Percentiles rank a stretch among this genome's conserved stretches.
phyloP scores from a whole-genome alignment of 1,140 invertebrate species.

The Drosophila arizonae region DNA sequence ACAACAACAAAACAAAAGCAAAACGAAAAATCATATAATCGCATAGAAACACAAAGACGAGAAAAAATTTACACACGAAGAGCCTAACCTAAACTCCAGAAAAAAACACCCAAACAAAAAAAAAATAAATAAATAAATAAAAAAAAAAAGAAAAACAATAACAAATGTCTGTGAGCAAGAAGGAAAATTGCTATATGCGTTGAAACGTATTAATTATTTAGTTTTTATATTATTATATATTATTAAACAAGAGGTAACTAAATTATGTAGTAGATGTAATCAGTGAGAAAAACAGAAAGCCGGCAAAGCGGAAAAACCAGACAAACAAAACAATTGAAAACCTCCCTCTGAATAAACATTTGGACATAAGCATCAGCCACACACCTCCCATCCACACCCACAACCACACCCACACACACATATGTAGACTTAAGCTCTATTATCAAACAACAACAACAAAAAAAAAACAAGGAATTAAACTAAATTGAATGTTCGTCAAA shows the following conservation, averaged over 20 bases:
- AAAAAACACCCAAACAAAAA: background rate
- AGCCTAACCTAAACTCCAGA: slow-evolving; percentile 25
- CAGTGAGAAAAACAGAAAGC: slow-evolving; percentile 50
- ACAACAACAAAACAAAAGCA: slow-evolving; percentile 7
- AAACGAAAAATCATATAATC: slow-evolving; percentile 26
- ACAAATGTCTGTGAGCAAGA: slow-evolving; percentile 40
- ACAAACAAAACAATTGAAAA: slow-evolving; percentile 56
- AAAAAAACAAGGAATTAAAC: slow-evolving; percentile 6
- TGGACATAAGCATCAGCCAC: slow-evolving; percentile 38
- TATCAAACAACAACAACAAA: slow-evolving; percentile 26
- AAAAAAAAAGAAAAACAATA: background rate
- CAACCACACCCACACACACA: slow-evolving; percentile 8
- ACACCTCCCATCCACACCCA: slow-evolving; percentile 16
- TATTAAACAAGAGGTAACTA: slow-evolving; percentile 68
- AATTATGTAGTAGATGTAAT: slow-evolving; percentile 76
- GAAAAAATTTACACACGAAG: slow-evolving; percentile 17
- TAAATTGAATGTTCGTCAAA: slow-evolving; percentile 32
- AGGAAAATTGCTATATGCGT: slow-evolving; percentile 59
- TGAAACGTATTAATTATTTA: slow-evolving; percentile 79
- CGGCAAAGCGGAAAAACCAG: slow-evolving; percentile 33
- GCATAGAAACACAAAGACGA: slow-evolving; percentile 41
- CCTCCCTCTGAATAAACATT: slow-evolving; percentile 31
- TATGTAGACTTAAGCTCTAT: slow-evolving; percentile 40
- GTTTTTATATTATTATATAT: slow-evolving; percentile 77
- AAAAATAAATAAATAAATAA: background rate